Base-by-base conservation (phyloP, 2,888 invertebrate genomes). In the Euclidia mi region DNA sequence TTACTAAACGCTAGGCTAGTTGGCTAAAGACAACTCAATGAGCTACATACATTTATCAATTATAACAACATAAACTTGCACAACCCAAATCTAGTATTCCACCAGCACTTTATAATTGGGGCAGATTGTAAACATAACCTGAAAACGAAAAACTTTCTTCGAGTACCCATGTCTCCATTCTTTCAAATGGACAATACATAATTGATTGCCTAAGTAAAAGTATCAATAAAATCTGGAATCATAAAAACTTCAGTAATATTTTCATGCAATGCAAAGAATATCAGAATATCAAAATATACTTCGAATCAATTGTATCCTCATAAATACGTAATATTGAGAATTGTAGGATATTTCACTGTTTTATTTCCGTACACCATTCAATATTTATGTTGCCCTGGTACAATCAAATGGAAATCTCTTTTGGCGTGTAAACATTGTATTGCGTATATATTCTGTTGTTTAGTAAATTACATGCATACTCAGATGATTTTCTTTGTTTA, bases 401-500 rank as follows among this genome's bases (percentile, higher is more conserved):
- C 43, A 56, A 58, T 57, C 62, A 56, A 64, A 60, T 55, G 60
- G 32, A 31, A 65, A 52, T 60, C 48, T 68, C 49, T 60, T 59
- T 69, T 59, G 66, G 67, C 65, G 81, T 81, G 78, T 78, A 71
- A 71, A 65, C 75, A 73, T 68, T 68, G 47, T 55, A 53, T 53
- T 56, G 50, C 50, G 61, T 67, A 63, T n/a, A n/a, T 80, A 61
- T 78, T 72, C 65, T 57, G 59, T 63, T 57, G 61, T 53, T 56
- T 57, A 14, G 11, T 32, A 45, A 52, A 51, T 43, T 49, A 38
- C 11, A 42, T 43, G 31, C 14, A 31, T 18, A n/a, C n/a, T n/a
- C n/a, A n/a, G n/a, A n/a, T n/a, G n/a, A n/a, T n/a, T n/a, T n/a
- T n/a, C n/a, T n/a, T n/a, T n/a, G n/a, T n/a, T n/a, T n/a, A n/a